Percentiles rank a stretch among this genome's conserved stretches.
These are phyloP conservation scores for Misgurnus mizolepis DNA, from an alignment of 2,113 vertebrate genomes.

Conservation along the genomic window DNA sequence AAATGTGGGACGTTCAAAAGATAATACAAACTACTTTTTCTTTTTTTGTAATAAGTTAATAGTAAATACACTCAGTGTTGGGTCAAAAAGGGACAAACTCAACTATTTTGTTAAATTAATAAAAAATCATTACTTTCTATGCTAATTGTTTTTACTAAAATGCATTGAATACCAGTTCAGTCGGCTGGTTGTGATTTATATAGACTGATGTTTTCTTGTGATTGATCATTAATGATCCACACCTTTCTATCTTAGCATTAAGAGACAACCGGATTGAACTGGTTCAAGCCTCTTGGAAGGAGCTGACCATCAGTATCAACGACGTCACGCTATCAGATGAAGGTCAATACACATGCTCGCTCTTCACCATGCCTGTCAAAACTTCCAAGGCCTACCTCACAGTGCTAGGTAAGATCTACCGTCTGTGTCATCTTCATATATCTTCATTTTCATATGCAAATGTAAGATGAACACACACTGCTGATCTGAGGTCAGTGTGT, in stretches of 20 bases:
- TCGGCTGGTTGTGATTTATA: no score
- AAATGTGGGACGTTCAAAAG: no score
- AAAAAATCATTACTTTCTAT: no score
- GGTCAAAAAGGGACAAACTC: no score
- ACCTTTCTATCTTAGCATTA: constrained; percentile 76
- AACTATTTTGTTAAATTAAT: no score
- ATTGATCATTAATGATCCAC: neutral
- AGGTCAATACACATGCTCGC: constrained; percentile 96
- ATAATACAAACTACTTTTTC: no score
- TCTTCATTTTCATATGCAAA: neutral
- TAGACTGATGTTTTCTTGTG: neutral
- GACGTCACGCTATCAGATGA: constrained; percentile 93
- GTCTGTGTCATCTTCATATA: constrained; percentile 20
- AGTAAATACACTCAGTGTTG: no score
- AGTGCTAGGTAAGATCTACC: constrained; percentile 84
- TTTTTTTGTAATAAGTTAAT: no score
- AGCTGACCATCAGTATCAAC: constrained; percentile 92
- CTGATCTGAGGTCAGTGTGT: neutral
- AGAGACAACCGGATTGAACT: constrained; percentile 96
- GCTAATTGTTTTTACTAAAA: no score
- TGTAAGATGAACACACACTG: constrained; percentile 24
- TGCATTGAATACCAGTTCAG: no score
- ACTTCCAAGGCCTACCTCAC: constrained; percentile 97
- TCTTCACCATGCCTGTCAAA: constrained; percentile 99
- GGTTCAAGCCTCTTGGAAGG: constrained; percentile 90